phyloP scores from a whole-genome alignment of 2,888 invertebrate species.

The Erebia epiphron region DNA sequence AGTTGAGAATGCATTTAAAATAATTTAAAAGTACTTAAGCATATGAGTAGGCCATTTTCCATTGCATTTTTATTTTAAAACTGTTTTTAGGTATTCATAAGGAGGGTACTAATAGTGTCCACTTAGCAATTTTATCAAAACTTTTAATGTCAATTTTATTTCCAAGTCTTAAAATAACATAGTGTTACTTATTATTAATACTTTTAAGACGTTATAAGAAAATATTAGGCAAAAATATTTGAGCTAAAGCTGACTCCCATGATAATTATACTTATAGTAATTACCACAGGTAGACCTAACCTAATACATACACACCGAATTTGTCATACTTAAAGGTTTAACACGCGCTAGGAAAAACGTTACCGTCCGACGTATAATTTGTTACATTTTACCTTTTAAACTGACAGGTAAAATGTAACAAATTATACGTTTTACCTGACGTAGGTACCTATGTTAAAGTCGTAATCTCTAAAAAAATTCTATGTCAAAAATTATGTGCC shows the following conservation, averaged over 20 bases:
- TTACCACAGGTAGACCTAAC: too few relatives aligned
- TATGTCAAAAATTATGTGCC: too few relatives aligned
- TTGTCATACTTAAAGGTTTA: too few relatives aligned
- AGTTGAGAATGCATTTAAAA: neutral
- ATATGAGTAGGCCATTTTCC: conserved; percentile 2
- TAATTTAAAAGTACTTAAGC: neutral
- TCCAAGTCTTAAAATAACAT: neutral
- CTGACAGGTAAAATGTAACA: too few relatives aligned
- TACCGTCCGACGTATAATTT: too few relatives aligned
- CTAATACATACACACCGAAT: too few relatives aligned
- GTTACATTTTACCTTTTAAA: too few relatives aligned
- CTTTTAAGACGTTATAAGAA: neutral
- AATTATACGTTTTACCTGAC: too few relatives aligned
- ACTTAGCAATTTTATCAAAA: neutral
- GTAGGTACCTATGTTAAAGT: too few relatives aligned
- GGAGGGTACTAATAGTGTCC: neutral
- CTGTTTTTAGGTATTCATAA: neutral
- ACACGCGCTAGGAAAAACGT: too few relatives aligned
- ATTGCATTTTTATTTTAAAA: neutral
- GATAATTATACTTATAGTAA: neutral
- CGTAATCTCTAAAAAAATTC: too few relatives aligned
- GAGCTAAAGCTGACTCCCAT: conserved; percentile 1
- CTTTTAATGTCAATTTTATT: conserved; percentile 10
- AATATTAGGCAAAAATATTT: neutral
- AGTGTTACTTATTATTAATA: neutral